Conservation (phyloP, 2,113 vertebrate species). For the Oryzias woworae region DNA sequence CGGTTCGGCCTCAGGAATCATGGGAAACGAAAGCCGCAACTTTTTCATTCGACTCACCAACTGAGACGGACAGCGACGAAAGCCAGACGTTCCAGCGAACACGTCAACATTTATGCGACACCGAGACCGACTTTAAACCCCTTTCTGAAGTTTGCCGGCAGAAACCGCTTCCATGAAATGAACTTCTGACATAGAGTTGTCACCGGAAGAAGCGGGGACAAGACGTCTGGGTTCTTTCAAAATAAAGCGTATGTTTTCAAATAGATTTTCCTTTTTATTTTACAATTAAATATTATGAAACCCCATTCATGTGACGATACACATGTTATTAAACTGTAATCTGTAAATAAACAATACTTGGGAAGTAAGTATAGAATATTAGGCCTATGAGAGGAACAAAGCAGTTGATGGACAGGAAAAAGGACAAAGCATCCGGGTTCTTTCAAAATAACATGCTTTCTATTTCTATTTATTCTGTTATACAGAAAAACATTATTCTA, state of each 20-base stretch:
- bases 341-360: too few species aligned
- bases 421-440: not conserved
- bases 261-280: too few species aligned
- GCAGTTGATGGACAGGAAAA: not conserved
- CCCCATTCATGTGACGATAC: too few species aligned
- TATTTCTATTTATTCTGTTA: too few species aligned
- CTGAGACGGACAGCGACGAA: constrained; percentile 23
- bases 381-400: too few species aligned
- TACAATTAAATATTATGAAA: too few species aligned
- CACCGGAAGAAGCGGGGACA: not conserved
- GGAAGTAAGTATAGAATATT: too few species aligned
- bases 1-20: constrained; percentile 36
- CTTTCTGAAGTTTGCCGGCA: not conserved
- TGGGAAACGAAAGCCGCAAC: not conserved
- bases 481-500: too few species aligned
- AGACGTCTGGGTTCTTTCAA: constrained; percentile 33
- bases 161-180: constrained; percentile 10
- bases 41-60: constrained; percentile 50
- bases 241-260: constrained; percentile 17
- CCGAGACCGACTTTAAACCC: not conserved
- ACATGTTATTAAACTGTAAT: too few species aligned
- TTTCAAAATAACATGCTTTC: constrained; percentile 37
- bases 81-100: not conserved
- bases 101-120: constrained; percentile 42
- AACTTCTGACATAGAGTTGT: not conserved